Base-by-base conservation (phyloP, 2,888 invertebrate genomes). In the Tachina lurida region DNA sequence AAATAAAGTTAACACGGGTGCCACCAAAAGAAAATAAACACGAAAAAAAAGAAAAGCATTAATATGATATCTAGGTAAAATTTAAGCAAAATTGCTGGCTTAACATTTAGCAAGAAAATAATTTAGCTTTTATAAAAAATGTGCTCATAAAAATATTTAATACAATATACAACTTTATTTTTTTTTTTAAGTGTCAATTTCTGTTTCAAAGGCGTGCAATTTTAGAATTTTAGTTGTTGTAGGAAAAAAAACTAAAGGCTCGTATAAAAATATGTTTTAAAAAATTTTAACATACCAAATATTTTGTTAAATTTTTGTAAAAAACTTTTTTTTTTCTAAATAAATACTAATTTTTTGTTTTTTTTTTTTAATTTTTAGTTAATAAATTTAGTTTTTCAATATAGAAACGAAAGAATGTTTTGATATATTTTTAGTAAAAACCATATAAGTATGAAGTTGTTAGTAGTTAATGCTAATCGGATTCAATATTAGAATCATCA, bases 401-500 rank as follows among this genome's bases (percentile, higher is more conserved):
- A 84, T 54, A 67, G 39, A 56, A 67, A 76, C 47, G 15, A 45
- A 67, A 76, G 31, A 60, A 47, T 41, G 3, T 70, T 65, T 73
- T 62, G 31, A 73, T 71, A 22, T 49, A 52, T 43, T 58, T 74
- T 65, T 54, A 77, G 17, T 62, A 78, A 74, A 75, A 82, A 85
- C 31, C 31, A 31, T 31, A 31, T 31, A 31, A 41, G 45, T 78
- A 75, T 74, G 71, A 15, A 58, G 58, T 63, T 62, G 45, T 78
- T 62, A 47, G 45, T 74, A 31, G 52, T 58, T 70, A 74, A 31
- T 71, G 75, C 67, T 86, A 86, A 67, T 86, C 84, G 13, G 86
- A 86, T 80, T 86, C 86, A 80, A 62, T 76, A 68, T 84, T 90
- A 86, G 91, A 91, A 91, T 92, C 92, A 89, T 92, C 92, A 92